Base-by-base conservation (phyloP, 2,888 invertebrate genomes). In the Ophioninae sp. region DNA sequence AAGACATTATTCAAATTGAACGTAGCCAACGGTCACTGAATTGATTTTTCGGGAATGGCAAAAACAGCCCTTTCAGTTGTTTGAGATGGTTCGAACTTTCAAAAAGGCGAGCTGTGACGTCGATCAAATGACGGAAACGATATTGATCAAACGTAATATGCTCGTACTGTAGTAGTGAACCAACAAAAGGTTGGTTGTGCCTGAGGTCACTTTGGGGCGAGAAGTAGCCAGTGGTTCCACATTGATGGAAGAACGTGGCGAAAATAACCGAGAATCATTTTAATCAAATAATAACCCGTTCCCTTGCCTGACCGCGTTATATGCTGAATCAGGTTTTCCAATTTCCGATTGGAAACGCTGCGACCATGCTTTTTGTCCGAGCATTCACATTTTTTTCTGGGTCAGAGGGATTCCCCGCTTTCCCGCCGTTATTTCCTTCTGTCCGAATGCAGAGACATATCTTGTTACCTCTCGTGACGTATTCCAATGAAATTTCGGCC, bases 241-340 rank as follows among this genome's bases (percentile, higher is more conserved):
- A 59, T 59, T 9, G 9, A 59, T 17, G 17, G 30, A 51, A 17
- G 30, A 9, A 51, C 51, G 5, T 56, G 69, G 13, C 56, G 56
- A 44, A 69, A 41, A 41, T 37, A 64, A 64, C 17, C 13, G 30
- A 30, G 69, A 59, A 78, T 78, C 63, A 63, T 78, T 78, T 78
- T 78, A 69, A 78, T 78, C 63, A 78, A 78, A 63, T 51, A 69
- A 69, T 63, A 71, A 17, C 17, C 51, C 13, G 13, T 69, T 51
- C 69, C 61, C 30, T 30, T 23, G 39, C 61, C 7, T 20, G 20
- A 37, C 41, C 59, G 20, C 22, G 22, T 8, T 59, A 22, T 59
- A 59, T 20, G 23, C 69, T 78, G 77, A 78, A 78, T 78, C 69
- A 78, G 69, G 77, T 78, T 78, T 78, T 78, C 63, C 77, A 78